phyloP scores from a whole-genome alignment of 2,113 vertebrate genomes.

The Onychostoma macrolepis region DNA sequence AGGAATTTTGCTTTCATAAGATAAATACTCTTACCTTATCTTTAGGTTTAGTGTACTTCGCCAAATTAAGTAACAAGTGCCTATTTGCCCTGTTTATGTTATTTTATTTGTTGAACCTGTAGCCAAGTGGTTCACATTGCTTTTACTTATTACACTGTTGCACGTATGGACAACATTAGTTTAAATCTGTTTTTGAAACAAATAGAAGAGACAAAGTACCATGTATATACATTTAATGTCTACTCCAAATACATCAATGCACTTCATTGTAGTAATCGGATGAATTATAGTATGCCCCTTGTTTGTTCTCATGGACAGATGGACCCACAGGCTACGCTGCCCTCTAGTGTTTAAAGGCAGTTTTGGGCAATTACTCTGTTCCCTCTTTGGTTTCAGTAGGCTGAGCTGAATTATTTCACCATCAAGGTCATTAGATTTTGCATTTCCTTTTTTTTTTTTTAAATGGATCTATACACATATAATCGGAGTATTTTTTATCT shows the following conservation, averaged over 20 bases:
- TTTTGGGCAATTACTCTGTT: background rate
- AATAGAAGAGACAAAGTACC: background rate
- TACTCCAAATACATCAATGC: background rate
- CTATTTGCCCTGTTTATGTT: background rate
- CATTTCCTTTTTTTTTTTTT: background rate
- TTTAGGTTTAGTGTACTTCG: background rate
- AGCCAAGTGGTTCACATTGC: background rate
- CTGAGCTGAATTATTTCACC: background rate
- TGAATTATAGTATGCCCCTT: background rate
- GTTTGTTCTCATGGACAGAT: slow-evolving; percentile 13
- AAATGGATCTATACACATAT: background rate
- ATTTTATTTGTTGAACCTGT: background rate
- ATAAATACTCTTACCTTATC: background rate
- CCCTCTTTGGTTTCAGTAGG: background rate
- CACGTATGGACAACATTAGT: too few species aligned
- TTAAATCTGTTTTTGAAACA: background rate
- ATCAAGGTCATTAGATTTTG: background rate
- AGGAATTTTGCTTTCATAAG: background rate
- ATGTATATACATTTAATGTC: background rate
- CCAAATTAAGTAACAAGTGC: background rate
- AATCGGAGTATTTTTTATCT: background rate
- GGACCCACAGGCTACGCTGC: slow-evolving; percentile 58
- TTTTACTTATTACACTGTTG: background rate
- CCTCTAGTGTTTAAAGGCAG: slow-evolving; percentile 63
- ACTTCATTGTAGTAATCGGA: background rate